These are phyloP conservation scores for Ammodytes marinus DNA, from an alignment of 2,113 vertebrate species.

Conservation along the genomic window DNA sequence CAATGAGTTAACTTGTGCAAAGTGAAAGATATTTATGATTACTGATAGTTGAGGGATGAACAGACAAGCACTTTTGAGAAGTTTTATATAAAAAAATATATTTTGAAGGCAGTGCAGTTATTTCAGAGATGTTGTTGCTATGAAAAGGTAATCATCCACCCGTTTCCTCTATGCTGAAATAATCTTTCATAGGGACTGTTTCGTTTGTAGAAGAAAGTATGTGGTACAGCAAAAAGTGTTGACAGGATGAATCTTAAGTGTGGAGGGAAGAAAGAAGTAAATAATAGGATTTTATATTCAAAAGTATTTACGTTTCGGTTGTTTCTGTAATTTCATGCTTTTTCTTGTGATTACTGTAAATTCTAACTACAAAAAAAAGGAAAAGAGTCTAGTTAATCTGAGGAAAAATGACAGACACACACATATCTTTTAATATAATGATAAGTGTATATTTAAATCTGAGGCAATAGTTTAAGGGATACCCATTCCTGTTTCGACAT, in stretches of 20 bases:
- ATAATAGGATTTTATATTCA: neutral
- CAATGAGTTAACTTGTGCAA: neutral
- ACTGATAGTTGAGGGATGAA: no score
- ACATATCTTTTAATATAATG: no score
- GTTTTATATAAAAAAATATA: no score
- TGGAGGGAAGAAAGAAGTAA: neutral
- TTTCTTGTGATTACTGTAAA: neutral
- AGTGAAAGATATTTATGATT: no score
- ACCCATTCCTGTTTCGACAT: no score
- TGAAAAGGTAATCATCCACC: neutral
- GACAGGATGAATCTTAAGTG: neutral
- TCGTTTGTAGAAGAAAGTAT: neutral
- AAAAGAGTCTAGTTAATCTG: no score
- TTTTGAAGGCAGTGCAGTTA: neutral
- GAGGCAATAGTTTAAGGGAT: no score
- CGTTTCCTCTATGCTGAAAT: neutral
- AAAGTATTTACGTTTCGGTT: neutral
- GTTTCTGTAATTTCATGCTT: neutral
- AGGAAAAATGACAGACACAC: no score
- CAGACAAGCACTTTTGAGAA: no score
- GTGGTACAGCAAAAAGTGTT: neutral
- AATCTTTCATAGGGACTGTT: neutral
- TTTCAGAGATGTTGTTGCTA: neutral
- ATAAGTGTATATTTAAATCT: no score
- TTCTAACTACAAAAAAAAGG: no score